Base-by-base conservation (phyloP, 2,888 invertebrate species). In the Nymphalis polychloros region DNA sequence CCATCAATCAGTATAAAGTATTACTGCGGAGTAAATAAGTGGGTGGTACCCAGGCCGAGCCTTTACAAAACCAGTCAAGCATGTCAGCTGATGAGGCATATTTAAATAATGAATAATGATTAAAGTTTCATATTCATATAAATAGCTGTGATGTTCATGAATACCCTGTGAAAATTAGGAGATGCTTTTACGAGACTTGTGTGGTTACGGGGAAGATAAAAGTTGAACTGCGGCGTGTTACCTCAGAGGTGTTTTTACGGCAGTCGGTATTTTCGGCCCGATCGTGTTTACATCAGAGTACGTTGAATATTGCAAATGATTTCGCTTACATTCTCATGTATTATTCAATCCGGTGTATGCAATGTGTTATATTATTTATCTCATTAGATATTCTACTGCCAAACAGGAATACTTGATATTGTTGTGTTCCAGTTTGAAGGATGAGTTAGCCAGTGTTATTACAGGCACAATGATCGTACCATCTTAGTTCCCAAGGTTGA, bases 131-230 rank as follows among this genome's bases (percentile, higher is more conserved):
- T 50, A 10, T 19, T 50, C n/a, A n/a, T n/a, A n/a, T 78, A 78
- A 75, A 79, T 80, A 76, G 74, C 76, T 68, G 73, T 69, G 75
- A 76, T 75, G 71, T 73, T 76, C 73, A 77, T 78, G 78, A 79
- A 79, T 78, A 72, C 75, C 73, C 73, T 64, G 74, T 69, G 69
- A 75, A 74, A 73, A 74, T 69, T 64, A 59, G 63, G 71, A 75
- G 73, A 78, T 78, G 76, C 72, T 74, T 81, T 83, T 82, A 82
- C 76, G 79, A 77, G 75, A 66, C 68, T 76, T 74, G 75, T 77
- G 77, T 77, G 79, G 77, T 72, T 20, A 66, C 60, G 74, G 73
- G 67, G 69, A 72, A 71, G 64, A 77, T 77, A 77, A 78, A 80
- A 78, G 75, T 79, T 75, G 70, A 64, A 41, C 67, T 67, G 70